A percentile compares a stretch with the other conserved stretches of the same genome.
phyloP scores from a whole-genome alignment of 2,113 vertebrate genomes.

The Cariama cristata region DNA sequence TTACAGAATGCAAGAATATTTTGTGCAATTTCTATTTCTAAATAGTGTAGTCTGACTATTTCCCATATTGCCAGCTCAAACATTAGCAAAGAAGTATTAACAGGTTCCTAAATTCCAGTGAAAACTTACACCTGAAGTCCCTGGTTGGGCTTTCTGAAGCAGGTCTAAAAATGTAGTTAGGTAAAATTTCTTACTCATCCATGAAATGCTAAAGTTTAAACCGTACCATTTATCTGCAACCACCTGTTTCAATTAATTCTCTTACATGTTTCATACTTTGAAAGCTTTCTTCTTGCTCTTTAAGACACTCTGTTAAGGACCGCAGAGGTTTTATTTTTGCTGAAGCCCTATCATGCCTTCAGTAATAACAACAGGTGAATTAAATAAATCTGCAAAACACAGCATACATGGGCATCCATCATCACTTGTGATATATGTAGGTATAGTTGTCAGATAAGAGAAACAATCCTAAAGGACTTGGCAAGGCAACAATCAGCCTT shows the following conservation, averaged over 20 bases:
- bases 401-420: neutral
- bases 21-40: neutral
- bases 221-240: neutral
- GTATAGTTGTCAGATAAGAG: neutral
- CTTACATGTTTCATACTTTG: neutral
- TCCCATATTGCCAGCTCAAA: neutral
- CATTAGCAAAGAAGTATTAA: neutral
- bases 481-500: neutral
- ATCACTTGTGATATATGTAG: neutral
- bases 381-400: neutral
- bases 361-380: neutral
- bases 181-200: slow-evolving; percentile 9
- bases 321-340: slow-evolving; percentile 17
- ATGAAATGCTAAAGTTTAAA: neutral
- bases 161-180: neutral
- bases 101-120: neutral
- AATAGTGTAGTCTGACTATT: neutral
- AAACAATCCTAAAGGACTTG: neutral
- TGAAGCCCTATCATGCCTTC: neutral
- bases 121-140: neutral
- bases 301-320: neutral
- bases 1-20: neutral
- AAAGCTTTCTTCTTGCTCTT: neutral
- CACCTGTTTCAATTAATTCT: slow-evolving; percentile 52
- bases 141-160: neutral